Base-by-base conservation (phyloP, 1,140 invertebrate genomes). In the Meloidogyne floridensis region DNA sequence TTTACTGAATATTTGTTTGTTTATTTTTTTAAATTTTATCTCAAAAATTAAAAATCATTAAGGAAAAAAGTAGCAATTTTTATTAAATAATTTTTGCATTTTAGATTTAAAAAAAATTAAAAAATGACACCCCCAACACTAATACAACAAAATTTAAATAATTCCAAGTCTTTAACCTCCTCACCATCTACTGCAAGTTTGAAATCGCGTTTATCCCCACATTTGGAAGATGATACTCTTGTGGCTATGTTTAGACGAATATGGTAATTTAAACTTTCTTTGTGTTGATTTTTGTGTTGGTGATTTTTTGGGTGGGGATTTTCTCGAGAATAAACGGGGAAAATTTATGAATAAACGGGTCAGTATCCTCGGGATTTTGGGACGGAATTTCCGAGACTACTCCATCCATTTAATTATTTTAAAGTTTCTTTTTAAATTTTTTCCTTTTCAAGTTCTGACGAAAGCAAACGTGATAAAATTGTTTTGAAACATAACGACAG, bases 401-500 rank as follows among this genome's bases (percentile, higher is more conserved):
- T 32, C 32, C 32, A 32, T 32, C 73, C 47, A 53, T 42, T 75
- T 7, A n/a, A n/a, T 32, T 32, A 10, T 42, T 20, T 53, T 2
- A 53, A n/a, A n/a, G 20, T n/a, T 54, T 42, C 7, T 54, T n/a
- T 75, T 20, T 74, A 13, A 15, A 53, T 42, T 54, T 7, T 54
- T 42, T 15, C 11, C 42, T 15, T 42, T 47, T 73, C 56, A 15
- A 79, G 77, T 47, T 20, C 80, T 20, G 81, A 84, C 70, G 65
- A 86, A 10, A 32, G n/a, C 3, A 47, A 54, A n/a, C 69, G 85
- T 7, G 20, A 82, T 20, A 18, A 53, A n/a, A 69, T 88, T 53
- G 86, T 87, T 13, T 77, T 87, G n/a, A 79, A 79, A 18, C 75
- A 83, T 75, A 79, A 72, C 13, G 79, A 83, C 13, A 73, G 76